Evolutionary conservation across 2,113 vertebrate genomes (phyloP).

Genomic region (Oryctolagus cuniculus): DNA sequence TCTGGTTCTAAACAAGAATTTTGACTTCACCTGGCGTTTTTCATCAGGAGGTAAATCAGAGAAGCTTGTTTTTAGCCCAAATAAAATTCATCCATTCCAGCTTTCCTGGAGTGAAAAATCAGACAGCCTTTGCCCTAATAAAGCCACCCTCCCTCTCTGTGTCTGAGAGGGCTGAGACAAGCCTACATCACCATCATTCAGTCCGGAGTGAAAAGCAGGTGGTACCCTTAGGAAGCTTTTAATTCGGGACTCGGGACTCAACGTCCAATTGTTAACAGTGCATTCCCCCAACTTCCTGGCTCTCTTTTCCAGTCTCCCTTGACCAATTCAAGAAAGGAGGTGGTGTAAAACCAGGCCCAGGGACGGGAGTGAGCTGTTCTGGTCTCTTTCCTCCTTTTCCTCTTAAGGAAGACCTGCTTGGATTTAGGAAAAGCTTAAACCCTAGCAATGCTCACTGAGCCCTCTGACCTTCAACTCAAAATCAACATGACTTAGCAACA

Average conservation of each 20-base stretch:
- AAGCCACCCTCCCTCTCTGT: not conserved
- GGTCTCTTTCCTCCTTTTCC: not conserved
- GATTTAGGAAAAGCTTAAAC: conserved; percentile 36
- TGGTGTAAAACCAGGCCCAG: not conserved
- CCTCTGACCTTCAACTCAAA: conserved; percentile 48
- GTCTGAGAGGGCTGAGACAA: not conserved
- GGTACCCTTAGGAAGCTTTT: not conserved
- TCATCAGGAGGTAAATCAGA: conserved; percentile 13
- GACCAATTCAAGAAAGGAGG: not conserved
- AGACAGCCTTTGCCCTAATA: not conserved
- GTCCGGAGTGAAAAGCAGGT: not conserved
- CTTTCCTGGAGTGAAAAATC: not conserved
- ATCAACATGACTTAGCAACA: conserved; percentile 18
- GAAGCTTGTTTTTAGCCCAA: conserved; percentile 34
- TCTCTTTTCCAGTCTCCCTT: not conserved
- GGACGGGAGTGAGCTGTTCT: not conserved
- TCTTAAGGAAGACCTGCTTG: not conserved
- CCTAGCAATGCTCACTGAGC: not conserved
- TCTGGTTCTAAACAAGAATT: conserved; percentile 19
- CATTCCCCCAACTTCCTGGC: not conserved
- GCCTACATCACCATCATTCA: not conserved
- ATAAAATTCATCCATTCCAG: conserved; percentile 41
- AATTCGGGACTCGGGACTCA: not conserved
- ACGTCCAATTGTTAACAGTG: not conserved
- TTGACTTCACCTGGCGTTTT: conserved; percentile 25